Evolutionary conservation across 1,140 invertebrate species (phyloP).

Genomic region (Sycophila sp.): DNA sequence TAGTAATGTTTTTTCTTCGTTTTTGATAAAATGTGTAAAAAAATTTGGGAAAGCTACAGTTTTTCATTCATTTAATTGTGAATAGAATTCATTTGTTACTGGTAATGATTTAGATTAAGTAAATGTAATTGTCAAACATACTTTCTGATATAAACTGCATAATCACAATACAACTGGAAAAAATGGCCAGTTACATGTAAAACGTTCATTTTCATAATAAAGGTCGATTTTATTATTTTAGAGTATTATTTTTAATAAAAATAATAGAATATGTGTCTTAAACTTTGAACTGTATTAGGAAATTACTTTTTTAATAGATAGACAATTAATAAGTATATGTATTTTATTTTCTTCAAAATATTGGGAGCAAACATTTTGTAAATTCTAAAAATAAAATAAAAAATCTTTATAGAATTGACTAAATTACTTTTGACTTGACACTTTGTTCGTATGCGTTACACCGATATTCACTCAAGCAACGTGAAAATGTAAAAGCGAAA

Average conservation of each 20-base stretch:
- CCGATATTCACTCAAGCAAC: too few relatives aligned
- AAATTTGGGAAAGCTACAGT: slow-evolving; percentile 27
- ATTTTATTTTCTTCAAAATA: too few relatives aligned
- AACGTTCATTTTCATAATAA: slow-evolving; percentile 63
- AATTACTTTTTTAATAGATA: too few relatives aligned
- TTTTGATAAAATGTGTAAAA: slow-evolving; percentile 23
- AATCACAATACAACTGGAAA: slow-evolving; percentile 23
- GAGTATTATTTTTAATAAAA: slow-evolving; percentile 10
- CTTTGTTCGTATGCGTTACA: too few relatives aligned
- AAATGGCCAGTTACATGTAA: slow-evolving; percentile 58
- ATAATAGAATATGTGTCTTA: background rate
- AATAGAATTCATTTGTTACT: slow-evolving; percentile 33
- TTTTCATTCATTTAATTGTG: slow-evolving; percentile 34
- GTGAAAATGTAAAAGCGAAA: too few relatives aligned
- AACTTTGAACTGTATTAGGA: too few relatives aligned
- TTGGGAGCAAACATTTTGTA: too few relatives aligned
- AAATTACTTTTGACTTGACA: too few relatives aligned
- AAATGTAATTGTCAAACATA: slow-evolving; percentile 30
- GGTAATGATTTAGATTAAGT: slow-evolving; percentile 30
- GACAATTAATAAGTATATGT: too few relatives aligned
- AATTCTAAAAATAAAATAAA: too few relatives aligned
- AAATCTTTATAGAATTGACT: too few relatives aligned
- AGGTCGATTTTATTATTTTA: slow-evolving; percentile 58
- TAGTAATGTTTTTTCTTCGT: slow-evolving; percentile 30
- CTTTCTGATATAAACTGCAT: slow-evolving; percentile 3